These are phyloP conservation scores for Caenorhabditis briggsae DNA, from an alignment of 1,140 invertebrate genomes.

Conservation along the genomic window DNA sequence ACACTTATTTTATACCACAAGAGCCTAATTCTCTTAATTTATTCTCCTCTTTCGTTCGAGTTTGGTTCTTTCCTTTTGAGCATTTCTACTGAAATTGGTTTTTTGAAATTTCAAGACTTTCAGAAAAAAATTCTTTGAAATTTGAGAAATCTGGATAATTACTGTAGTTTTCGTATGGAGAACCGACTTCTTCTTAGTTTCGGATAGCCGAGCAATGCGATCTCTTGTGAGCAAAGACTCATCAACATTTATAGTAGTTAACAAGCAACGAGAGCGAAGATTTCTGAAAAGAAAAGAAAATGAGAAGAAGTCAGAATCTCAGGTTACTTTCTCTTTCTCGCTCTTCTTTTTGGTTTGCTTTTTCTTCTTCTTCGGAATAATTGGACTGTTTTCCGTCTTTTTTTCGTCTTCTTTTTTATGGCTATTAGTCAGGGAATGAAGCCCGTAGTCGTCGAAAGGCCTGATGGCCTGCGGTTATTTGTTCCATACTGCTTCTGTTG, in stretches of 20 bases:
- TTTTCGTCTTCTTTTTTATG: not conserved
- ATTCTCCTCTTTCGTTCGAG: not conserved
- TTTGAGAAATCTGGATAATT: not conserved
- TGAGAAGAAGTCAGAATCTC: slow-evolving; percentile 4
- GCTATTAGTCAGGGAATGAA: slow-evolving; percentile 43
- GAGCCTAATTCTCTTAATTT: not conserved
- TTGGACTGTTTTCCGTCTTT: slow-evolving; percentile 47
- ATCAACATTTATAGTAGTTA: slow-evolving; percentile 54
- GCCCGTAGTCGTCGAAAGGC: not conserved
- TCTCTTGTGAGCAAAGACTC: not conserved
- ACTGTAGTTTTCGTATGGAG: not conserved
- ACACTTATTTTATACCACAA: not conserved
- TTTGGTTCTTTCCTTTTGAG: too few species aligned
- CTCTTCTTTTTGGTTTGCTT: too few species aligned
- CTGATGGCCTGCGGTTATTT: slow-evolving; percentile 48
- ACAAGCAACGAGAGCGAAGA: not conserved
- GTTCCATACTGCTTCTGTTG: slow-evolving; percentile 37
- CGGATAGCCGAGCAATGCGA: slow-evolving; percentile 41
- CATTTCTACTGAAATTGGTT: too few species aligned
- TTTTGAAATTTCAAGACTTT: not conserved
- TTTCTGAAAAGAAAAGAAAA: not conserved
- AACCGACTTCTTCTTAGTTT: not conserved
- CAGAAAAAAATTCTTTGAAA: too few species aligned
- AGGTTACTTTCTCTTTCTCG: slow-evolving; percentile 36
- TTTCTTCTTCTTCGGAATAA: slow-evolving; percentile 18